Evolutionary conservation across 2,113 vertebrate genomes (phyloP).

Genomic region (Isichthys henryi): DNA sequence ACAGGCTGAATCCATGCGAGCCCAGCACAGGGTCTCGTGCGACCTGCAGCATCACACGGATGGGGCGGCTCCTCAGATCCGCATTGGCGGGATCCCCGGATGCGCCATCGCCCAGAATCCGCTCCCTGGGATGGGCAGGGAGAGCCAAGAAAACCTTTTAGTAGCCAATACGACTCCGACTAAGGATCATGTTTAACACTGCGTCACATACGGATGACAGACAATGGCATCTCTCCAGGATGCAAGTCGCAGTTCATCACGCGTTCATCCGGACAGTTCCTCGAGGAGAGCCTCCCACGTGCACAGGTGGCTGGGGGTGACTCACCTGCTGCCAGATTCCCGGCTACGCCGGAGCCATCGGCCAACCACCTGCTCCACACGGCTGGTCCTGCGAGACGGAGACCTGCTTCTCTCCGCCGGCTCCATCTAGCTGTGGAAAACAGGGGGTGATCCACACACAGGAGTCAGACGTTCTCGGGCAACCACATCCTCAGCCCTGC

Average conservation of each 20-base stretch:
- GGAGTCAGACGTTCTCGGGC: background rate
- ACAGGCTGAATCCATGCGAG: conserved; percentile 59
- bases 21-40: conserved; percentile 45
- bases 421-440: conserved; percentile 83
- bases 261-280: background rate
- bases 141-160: background rate
- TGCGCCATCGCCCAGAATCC: conserved; percentile 46
- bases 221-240: background rate
- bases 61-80: conserved; percentile 54
- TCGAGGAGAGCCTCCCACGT: background rate
- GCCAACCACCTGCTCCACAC: conserved; percentile 91
- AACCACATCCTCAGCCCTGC: background rate
- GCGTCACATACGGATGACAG: background rate
- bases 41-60: conserved; percentile 59
- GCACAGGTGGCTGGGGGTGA: background rate
- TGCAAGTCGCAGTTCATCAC: background rate
- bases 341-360: conserved; percentile 86
- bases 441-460: background rate
- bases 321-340: conserved; percentile 73
- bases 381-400: conserved; percentile 74
- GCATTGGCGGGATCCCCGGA: conserved; percentile 39
- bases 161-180: background rate
- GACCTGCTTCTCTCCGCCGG: conserved; percentile 75
- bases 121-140: conserved; percentile 45
- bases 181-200: background rate